phyloP scores from a whole-genome alignment of 1,140 invertebrate species.

The Eumaeus atala region DNA sequence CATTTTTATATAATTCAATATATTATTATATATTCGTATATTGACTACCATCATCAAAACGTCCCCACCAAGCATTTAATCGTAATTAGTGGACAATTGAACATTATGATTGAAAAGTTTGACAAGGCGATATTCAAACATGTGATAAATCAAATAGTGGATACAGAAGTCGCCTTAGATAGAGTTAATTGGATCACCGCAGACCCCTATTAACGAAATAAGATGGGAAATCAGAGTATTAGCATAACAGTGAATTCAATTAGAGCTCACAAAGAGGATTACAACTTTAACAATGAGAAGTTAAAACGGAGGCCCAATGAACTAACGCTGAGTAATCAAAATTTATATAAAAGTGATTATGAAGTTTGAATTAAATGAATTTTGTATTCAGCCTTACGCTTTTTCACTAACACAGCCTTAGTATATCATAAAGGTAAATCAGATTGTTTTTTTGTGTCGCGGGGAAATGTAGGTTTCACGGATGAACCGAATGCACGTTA shows the following conservation, averaged over 20 bases:
- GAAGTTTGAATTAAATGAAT: constrained; percentile 60
- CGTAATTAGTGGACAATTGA: too few species aligned
- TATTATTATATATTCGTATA: too few species aligned
- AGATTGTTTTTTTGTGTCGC: too few species aligned
- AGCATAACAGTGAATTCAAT: constrained; percentile 74
- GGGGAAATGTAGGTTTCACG: too few species aligned
- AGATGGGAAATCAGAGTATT: constrained; percentile 74
- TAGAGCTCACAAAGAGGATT: constrained; percentile 71
- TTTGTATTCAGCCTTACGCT: constrained; percentile 26
- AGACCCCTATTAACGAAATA: constrained; percentile 73
- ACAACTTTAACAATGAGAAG: constrained; percentile 73
- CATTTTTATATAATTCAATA: too few species aligned
- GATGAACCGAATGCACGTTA: too few species aligned
- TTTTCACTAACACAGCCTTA: constrained; percentile 8
- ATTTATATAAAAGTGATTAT: constrained; percentile 59
- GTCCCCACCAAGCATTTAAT: too few species aligned
- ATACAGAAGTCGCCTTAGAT: constrained; percentile 66
- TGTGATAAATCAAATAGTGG: constrained; percentile 16
- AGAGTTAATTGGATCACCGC: constrained; percentile 71
- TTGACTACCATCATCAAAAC: too few species aligned
- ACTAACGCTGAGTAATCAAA: constrained; percentile 68
- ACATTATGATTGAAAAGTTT: too few species aligned
- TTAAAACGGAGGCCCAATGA: constrained; percentile 61
- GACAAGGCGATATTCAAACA: too few species aligned
- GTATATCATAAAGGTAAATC: too few species aligned